Evolutionary conservation across 2,797 vertebrate species (phyloP).

Genomic region (Sparus aurata): DNA sequence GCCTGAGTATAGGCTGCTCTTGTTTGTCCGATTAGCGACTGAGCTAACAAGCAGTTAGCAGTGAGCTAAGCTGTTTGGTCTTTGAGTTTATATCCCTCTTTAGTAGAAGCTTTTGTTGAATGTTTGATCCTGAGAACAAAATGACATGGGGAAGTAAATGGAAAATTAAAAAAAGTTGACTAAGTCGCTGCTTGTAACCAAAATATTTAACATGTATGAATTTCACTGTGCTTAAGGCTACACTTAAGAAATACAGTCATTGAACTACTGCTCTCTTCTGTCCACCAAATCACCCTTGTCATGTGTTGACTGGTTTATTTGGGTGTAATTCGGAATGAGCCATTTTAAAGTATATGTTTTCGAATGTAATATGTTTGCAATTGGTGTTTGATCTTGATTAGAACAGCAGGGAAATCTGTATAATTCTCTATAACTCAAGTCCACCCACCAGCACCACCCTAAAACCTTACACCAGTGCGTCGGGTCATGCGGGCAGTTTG

Average conservation of each 20-base stretch:
- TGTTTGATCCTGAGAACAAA: not conserved
- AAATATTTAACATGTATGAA: not conserved
- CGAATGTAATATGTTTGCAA: not conserved
- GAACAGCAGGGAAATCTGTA: too few species aligned
- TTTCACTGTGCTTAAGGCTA: not conserved
- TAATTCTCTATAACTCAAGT: not conserved
- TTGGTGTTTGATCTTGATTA: not conserved
- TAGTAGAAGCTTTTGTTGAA: not conserved
- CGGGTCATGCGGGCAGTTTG: not conserved
- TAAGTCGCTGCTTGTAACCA: too few species aligned
- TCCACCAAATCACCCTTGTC: not conserved
- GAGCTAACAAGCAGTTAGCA: too few species aligned
- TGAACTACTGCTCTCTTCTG: not conserved
- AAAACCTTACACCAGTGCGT: not conserved
- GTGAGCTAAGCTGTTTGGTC: not conserved
- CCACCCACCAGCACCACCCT: not conserved
- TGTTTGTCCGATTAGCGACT: too few species aligned
- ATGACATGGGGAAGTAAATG: too few species aligned
- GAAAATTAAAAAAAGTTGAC: too few species aligned
- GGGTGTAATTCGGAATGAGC: not conserved
- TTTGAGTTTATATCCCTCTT: not conserved
- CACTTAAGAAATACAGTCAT: too few species aligned
- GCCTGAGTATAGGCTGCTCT: too few species aligned
- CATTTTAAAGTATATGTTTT: not conserved
- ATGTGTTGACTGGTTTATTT: conserved; percentile 10